phyloP scores from a whole-genome alignment of 2,113 vertebrate species.

The Mellivora capensis region DNA sequence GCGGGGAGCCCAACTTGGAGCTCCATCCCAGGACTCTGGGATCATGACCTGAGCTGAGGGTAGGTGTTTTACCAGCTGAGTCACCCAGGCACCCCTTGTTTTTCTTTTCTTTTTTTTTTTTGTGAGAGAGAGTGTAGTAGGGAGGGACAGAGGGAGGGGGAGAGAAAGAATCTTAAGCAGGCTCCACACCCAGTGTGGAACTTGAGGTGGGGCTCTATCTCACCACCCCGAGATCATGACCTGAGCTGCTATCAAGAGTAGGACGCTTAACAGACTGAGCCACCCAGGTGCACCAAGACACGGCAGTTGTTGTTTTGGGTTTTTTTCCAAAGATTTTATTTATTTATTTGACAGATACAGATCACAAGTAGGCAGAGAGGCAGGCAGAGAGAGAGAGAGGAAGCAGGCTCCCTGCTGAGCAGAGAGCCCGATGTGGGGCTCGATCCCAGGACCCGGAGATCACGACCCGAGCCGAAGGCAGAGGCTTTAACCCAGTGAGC shows the following conservation, averaged over 20 bases:
- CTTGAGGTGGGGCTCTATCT: background rate
- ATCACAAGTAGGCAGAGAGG: too few relatives aligned
- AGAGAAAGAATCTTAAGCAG: background rate
- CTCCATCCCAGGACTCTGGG: background rate
- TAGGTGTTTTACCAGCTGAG: accelerated
- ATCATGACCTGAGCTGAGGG: background rate
- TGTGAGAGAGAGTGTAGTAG: background rate
- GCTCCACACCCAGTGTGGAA: background rate
- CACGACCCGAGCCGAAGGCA: too few relatives aligned
- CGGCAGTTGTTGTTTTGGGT: too few relatives aligned
- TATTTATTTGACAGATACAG: too few relatives aligned
- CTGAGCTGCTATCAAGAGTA: background rate
- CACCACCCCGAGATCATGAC: background rate
- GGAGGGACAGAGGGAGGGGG: background rate
- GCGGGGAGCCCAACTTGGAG: background rate
- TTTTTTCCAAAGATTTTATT: too few relatives aligned
- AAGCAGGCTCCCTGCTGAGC: too few relatives aligned
- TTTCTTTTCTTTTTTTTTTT: background rate
- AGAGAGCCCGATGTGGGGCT: too few relatives aligned
- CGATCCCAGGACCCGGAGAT: too few relatives aligned
- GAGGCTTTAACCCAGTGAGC: too few relatives aligned
- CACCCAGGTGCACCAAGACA: background rate
- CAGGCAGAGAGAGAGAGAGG: too few relatives aligned
- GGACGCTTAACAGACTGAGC: background rate
- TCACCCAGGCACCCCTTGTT: too few relatives aligned